phyloP scores from a whole-genome alignment of 1,140 invertebrate genomes.

The Hyles vespertilio region DNA sequence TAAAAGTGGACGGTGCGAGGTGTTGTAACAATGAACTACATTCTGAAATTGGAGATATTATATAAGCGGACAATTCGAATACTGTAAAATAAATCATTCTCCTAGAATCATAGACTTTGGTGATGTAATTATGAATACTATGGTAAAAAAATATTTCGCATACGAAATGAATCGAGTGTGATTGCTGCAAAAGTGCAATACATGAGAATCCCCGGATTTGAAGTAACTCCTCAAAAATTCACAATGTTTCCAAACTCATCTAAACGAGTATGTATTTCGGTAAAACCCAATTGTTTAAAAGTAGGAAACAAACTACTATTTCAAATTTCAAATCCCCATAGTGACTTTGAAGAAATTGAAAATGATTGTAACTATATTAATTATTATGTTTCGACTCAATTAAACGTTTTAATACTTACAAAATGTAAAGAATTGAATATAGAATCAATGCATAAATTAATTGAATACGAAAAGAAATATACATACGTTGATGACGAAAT shows the following conservation, averaged over 20 bases:
- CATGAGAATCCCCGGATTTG: constrained; percentile 40
- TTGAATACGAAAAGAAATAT: constrained; percentile 38
- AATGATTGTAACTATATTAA: constrained; percentile 38
- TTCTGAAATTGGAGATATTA: constrained; percentile 61
- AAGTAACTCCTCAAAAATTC: constrained; percentile 43
- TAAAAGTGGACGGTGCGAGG: constrained; percentile 46
- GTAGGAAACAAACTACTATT: constrained; percentile 39
- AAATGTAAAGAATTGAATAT: constrained; percentile 22
- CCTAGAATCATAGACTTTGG: constrained; percentile 54
- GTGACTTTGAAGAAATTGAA: constrained; percentile 21
- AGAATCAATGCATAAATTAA: constrained; percentile 56
- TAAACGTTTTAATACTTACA: constrained; percentile 38
- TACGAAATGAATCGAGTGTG: constrained; percentile 49
- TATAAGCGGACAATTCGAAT: constrained; percentile 58
- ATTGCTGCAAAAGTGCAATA: constrained; percentile 46
- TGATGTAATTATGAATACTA: constrained; percentile 42
- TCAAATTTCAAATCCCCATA: constrained; percentile 45
- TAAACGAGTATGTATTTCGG: constrained; percentile 32
- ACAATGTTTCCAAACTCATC: constrained; percentile 46
- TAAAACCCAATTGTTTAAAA: constrained; percentile 48
- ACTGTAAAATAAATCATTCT: constrained; percentile 43
- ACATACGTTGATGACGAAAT: constrained; percentile 48
- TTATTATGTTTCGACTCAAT: constrained; percentile 26
- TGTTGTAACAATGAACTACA: constrained; percentile 60
- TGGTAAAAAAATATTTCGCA: constrained; percentile 35